Conservation (phyloP, 37 sponge, comb jelly and placozoan species). For the Beroe ovata region DNA sequence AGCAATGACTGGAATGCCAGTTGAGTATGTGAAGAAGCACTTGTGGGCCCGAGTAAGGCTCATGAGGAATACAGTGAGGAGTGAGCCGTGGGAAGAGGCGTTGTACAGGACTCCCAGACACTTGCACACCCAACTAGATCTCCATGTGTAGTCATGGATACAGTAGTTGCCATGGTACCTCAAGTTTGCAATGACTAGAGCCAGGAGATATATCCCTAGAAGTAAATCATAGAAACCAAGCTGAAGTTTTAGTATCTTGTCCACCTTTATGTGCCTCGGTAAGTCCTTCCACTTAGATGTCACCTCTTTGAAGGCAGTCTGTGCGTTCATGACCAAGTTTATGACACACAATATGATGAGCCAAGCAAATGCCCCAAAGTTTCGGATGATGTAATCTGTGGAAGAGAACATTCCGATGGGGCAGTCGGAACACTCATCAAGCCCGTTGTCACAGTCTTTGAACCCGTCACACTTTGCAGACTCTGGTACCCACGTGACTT, state of each 20-base stretch:
- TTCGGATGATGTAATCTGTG: not conserved
- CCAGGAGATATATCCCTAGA: not conserved
- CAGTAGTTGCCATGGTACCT: no score
- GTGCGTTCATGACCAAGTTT: not conserved
- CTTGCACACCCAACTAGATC: no score
- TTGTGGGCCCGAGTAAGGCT: no score
- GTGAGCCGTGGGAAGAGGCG: no score
- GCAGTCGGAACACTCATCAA: conserved; percentile 3
- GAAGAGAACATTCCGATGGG: not conserved
- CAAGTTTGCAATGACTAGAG: not conserved
- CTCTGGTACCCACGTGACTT: not conserved
- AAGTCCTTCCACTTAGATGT: no score
- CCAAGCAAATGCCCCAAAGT: not conserved
- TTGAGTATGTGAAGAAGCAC: not conserved
- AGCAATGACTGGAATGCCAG: not conserved
- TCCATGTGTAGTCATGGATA: no score
- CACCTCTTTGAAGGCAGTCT: no score
- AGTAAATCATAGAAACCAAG: not conserved
- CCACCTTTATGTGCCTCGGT: no score
- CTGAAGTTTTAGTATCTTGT: not conserved
- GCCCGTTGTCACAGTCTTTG: no score
- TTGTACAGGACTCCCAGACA: no score
- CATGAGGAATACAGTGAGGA: no score
- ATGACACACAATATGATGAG: not conserved
- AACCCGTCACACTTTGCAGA: not conserved